Base-by-base conservation (phyloP, 2,113 vertebrate species). In the Crypturellus undulatus region DNA sequence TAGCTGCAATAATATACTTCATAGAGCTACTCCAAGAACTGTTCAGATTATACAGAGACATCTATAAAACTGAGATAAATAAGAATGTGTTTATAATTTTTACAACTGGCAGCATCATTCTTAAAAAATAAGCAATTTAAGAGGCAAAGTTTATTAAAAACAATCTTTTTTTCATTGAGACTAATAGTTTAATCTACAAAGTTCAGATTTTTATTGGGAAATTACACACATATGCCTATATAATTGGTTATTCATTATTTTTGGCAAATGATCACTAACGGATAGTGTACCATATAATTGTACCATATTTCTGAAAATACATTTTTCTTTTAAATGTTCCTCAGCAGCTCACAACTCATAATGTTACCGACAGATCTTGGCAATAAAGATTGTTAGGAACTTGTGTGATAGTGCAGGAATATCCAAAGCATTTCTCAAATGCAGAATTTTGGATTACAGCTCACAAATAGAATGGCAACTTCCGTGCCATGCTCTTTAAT, bases 121-220 rank as follows among this genome's bases (percentile, higher is more conserved):
- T 72, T 51, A 79, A 52, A 83, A 34, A 83, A 89, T 84, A 97
- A 94, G 72, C 32, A 56, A 92, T 94, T 84, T 94, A 88, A 81
- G 86, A 82, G 86, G 79, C 54, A 93, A 88, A 87, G 40, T 94
- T 89, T 96, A 95, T 95, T 90, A 83, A 94, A 97, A 95, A 86
- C 92, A 86, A 95, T 73, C 34, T 62, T 63, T 72, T 86, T 94
- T 60, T 95, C 82, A 47, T 91, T 10, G 76, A 84, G 62, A 88
- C 47, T 65, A 90, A 63, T 63, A 86, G 60, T 72, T 89, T n/a
- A 56, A 84, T 79, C 92, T 90, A 60, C 47, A 76, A 90, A 97
- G 93, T 88, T 95, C 92, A 95, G 92, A 96, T 89, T 77, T 92
- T 95, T 88, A 92, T 96, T 88, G 60, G 83, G 70, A 96, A 96